Base-by-base conservation (phyloP, 2,113 vertebrate species). In the Rafetus swinhoei region DNA sequence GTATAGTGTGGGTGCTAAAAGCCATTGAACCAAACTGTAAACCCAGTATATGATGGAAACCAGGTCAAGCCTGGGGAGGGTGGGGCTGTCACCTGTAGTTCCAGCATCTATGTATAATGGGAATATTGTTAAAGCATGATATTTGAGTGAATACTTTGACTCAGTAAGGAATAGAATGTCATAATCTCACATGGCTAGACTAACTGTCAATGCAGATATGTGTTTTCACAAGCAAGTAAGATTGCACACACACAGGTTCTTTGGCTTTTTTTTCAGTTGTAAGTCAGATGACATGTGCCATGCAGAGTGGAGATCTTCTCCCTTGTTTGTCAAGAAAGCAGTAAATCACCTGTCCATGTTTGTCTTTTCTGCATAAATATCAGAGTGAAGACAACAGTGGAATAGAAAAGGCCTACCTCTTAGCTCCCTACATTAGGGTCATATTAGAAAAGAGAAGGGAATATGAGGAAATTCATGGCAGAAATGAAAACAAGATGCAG, bases 191-290 rank as follows among this genome's bases (percentile, higher is more conserved):
- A 8, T 4, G 12, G 11, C 82, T 74, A 56, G 21, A 21, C 12
- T 25, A n/a, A 29, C 16, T 65, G 32, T 91, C 1, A 4, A 7
- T 22, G 21, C 27, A 54, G 4, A 1, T 1, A 2, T 0, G 3
- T 32, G 45, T 57, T 79, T 59, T 24, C 29, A 77, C 3, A 16
- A 22, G 62, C 55, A 27, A 55, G 62, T 53, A 86, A 32, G 53
- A 80, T 32, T 2, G 53, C 0, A 0, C 10, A n/a, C 22, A 21
- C 24, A 24, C 14, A 89, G 81, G 50, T 16, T 29, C 81, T 24
- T 65, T 65, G 29, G 21, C 14, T 62, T 12, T 69, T 53, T 81
- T 54, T 55, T 11, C 18, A 19, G 11, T 84, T 80, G 2, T 22
- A 90, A 74, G 52, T 83, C 13, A 74, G 54, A 59, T 55, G 35